Conservation (phyloP, 2,113 vertebrate genomes). For the Lagopus muta region DNA sequence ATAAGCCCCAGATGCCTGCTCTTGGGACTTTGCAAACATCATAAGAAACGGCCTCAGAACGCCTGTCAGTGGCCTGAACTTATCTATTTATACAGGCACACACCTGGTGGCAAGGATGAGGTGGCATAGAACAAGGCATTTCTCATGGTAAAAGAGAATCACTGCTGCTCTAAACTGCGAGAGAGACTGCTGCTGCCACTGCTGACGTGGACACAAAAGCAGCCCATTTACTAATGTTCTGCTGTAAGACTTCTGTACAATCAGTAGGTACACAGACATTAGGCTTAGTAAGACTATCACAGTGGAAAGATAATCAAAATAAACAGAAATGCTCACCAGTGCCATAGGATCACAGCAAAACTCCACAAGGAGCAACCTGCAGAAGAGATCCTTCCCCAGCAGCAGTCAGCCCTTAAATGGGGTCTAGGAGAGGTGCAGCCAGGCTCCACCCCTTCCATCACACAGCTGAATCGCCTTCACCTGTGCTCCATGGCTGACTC, state of each 20-base stretch:
- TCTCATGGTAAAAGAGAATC: neutral
- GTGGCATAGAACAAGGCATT: neutral
- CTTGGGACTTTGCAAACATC: neutral
- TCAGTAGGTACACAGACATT: too few species aligned
- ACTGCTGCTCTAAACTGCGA: neutral
- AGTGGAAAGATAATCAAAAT: too few species aligned
- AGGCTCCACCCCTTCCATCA: too few species aligned
- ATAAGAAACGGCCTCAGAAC: neutral
- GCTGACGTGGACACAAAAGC: neutral
- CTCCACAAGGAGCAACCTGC: too few species aligned
- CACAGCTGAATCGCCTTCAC: too few species aligned
- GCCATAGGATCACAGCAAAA: too few species aligned
- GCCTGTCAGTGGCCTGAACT: neutral
- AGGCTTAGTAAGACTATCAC: too few species aligned
- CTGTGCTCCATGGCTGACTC: too few species aligned
- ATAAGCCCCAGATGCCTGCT: neutral
- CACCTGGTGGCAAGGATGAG: neutral
- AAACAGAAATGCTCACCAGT: too few species aligned
- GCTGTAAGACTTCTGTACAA: neutral
- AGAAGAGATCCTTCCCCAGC: too few species aligned
- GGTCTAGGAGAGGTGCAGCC: too few species aligned
- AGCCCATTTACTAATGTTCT: neutral
- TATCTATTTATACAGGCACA: rapidly evolving
- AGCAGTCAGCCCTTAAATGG: too few species aligned
- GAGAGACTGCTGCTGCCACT: neutral